Evolutionary conservation across 1,140 invertebrate genomes (phyloP), one percentile per base, ranked within the genome.

Genomic region (Pseudomyrmex cubaensis): DNA sequence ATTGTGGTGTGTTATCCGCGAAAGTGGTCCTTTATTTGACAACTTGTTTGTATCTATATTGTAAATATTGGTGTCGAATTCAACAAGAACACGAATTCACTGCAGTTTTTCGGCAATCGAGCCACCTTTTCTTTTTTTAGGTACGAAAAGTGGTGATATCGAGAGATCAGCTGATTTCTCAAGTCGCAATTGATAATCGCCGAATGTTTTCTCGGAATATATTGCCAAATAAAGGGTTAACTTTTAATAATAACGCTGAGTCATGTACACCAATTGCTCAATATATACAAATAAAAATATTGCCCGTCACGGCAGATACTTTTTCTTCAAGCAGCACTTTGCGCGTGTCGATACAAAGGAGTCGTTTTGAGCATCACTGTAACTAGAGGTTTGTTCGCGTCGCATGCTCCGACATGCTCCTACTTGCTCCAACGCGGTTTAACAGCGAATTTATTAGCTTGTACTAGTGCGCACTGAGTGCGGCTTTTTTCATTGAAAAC

Each of bases 181-280:
- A 2, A 25, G n/a, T 3, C n/a, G 8, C 25, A 13, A 9, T 20
- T 52, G 15, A 70, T 44, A 59, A 59, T 59, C n/a, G 20, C 44
- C 35, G 13, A 63, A 3, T 8, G 22, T 17, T 44, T 20, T 52
- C 12, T 64, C 17, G 12, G 8, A 64, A 22, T 67, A 4, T 44
- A 67, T 12, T 66, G 46, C 12, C 74, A 62, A 44, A 57, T 56
- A 35, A 57, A 78, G 20, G 10, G n/a, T 64, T 17, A 52, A 64
- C 2, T 67, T 35, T 35, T 35, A 35, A 35, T 35, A 35, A 48
- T 22, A 44, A 35, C 17, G 10, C 52, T 20, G 46, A 48, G 35
- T 78, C 10, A 17, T 13, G 35, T 35, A 17, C 20, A 57, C 20
- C 0, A 10, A 2, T 69, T 69, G 75, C 63, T 78, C 63, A 78